Percentiles rank a stretch among this genome's conserved stretches.
phyloP scores from a whole-genome alignment of 2,888 invertebrate species.

The Limnephilus rhombicus region DNA sequence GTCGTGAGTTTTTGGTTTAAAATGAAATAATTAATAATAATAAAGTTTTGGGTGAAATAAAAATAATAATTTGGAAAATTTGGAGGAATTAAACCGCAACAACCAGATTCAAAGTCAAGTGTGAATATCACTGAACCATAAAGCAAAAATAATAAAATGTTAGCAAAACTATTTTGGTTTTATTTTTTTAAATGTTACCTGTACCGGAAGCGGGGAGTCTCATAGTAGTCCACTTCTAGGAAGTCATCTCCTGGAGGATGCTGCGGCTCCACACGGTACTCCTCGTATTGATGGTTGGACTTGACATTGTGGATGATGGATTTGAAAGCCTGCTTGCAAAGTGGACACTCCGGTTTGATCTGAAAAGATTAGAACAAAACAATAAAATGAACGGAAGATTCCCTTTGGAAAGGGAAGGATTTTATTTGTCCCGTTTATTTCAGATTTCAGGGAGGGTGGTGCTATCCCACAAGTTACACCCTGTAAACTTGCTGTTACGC shows the following conservation, averaged over 20 bases:
- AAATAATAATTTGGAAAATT: not conserved
- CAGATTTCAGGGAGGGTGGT: too few relatives aligned
- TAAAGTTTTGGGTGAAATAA: too few relatives aligned
- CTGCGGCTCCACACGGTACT: conserved; percentile 81
- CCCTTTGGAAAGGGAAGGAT: too few relatives aligned
- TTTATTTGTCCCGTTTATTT: too few relatives aligned
- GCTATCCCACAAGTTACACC: too few relatives aligned
- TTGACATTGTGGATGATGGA: conserved; percentile 95
- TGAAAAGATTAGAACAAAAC: conserved; percentile 71
- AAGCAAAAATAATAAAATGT: not conserved
- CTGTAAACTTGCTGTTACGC: too few relatives aligned
- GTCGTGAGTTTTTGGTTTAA: too few relatives aligned
- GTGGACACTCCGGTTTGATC: conserved; percentile 95
- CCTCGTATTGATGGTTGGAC: conserved; percentile 92
- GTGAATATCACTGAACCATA: not conserved
- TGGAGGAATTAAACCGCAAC: not conserved
- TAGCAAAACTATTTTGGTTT: not conserved
- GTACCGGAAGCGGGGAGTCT: conserved; percentile 72
- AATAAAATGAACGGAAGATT: not conserved
- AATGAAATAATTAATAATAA: too few relatives aligned
- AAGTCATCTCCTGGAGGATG: conserved; percentile 69
- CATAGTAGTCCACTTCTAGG: conserved; percentile 48
- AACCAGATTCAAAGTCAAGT: too few relatives aligned
- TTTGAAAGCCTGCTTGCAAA: conserved; percentile 95
- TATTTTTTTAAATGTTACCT: conserved; percentile 64